These are phyloP conservation scores for Rapana venosa DNA, from an alignment of 2,888 invertebrate genomes.

Conservation along the genomic window DNA sequence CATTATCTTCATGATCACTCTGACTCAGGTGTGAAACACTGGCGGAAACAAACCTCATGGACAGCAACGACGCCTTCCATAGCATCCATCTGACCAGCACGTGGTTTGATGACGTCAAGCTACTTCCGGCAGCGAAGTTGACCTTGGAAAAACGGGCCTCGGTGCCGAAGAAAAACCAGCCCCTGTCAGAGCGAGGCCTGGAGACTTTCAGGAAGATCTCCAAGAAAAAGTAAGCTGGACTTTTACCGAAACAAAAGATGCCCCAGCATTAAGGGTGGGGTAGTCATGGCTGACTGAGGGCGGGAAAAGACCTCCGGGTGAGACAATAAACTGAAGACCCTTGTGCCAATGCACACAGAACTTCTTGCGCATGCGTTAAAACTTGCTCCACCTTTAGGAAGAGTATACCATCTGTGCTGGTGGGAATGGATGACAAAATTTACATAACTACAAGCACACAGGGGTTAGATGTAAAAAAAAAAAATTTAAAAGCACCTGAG, in stretches of 20 bases:
- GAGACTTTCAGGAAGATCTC: conserved; percentile 28
- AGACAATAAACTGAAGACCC: not conserved
- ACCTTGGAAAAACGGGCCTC: not conserved
- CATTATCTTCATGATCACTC: not conserved
- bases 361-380: too few relatives aligned
- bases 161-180: conserved; percentile 18
- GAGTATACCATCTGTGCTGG: too few relatives aligned
- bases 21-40: conserved; percentile 24
- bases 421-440: too few relatives aligned
- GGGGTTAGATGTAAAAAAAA: too few relatives aligned
- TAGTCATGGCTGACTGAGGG: not conserved
- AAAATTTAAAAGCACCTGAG: too few relatives aligned
- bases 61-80: not conserved
- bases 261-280: not conserved
- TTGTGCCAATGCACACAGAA: too few relatives aligned
- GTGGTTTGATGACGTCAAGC: conserved; percentile 27
- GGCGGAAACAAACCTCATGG: conserved; percentile 3
- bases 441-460: too few relatives aligned
- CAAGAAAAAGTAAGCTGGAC: conserved; percentile 24
- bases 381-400: too few relatives aligned
- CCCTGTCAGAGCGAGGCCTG: conserved; percentile 34
- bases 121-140: not conserved
- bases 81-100: conserved; percentile 24
- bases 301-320: not conserved
- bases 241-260: not conserved